These are phyloP conservation scores for Theristicus caerulescens DNA, from an alignment of 2,113 vertebrate species.

Conservation along the genomic window DNA sequence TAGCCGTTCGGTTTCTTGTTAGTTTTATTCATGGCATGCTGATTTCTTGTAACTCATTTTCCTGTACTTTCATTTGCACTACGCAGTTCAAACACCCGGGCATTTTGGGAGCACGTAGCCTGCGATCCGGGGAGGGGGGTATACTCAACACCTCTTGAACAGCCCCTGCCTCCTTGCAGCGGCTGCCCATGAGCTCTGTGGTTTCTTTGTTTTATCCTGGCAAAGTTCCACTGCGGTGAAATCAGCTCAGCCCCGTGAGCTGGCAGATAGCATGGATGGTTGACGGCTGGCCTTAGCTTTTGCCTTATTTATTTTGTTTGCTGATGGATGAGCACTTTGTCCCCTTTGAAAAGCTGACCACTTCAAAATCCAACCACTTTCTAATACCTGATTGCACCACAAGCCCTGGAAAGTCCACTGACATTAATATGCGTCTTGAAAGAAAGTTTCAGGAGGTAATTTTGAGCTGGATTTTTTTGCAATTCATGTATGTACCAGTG, in stretches of 20 bases:
- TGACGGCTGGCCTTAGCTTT: neutral
- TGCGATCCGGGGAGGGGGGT: neutral
- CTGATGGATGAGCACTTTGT: conserved; percentile 20
- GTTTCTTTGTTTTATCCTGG: conserved; percentile 20
- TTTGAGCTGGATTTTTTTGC: neutral
- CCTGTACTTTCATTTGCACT: neutral
- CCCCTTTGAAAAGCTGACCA: neutral
- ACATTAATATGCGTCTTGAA: neutral
- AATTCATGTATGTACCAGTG: neutral
- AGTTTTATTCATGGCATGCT: neutral
- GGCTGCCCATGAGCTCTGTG: neutral
- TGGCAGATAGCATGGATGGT: neutral
- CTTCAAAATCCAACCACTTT: neutral
- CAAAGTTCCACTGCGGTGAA: neutral
- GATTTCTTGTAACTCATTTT: neutral
- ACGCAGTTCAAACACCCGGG: neutral
- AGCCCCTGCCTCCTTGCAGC: neutral
- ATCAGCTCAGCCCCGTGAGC: neutral
- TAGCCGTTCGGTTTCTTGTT: neutral
- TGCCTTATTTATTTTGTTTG: neutral
- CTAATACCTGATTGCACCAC: neutral
- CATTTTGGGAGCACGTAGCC: neutral
- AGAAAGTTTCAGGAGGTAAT: neutral
- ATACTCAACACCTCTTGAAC: neutral
- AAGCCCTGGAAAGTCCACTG: neutral